Evolutionary conservation across 2,888 invertebrate genomes (phyloP).

Genomic region (Agonopterix heracliana): DNA sequence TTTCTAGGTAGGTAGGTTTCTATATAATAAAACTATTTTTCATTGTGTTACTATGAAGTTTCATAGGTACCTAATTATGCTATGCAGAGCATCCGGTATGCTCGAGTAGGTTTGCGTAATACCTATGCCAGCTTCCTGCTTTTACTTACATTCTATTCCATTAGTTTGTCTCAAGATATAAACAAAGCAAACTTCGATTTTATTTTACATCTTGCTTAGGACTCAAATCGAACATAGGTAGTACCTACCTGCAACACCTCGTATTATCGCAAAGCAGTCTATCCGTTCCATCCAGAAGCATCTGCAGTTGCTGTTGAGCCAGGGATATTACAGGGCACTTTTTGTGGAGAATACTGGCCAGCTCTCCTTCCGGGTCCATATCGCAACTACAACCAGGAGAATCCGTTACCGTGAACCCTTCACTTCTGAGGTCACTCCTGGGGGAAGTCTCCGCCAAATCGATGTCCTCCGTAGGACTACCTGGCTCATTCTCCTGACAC

Average conservation of each 20-base stretch:
- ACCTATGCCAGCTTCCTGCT: too few species aligned
- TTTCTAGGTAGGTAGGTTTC: too few species aligned
- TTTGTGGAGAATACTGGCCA: conserved; percentile 57
- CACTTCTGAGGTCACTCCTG: conserved; percentile 27
- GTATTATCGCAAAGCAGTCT: conserved; percentile 46
- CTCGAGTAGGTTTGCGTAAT: too few species aligned
- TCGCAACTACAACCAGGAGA: conserved; percentile 45
- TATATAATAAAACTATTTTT: too few species aligned
- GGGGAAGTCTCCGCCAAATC: conserved; percentile 33
- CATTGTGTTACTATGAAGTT: too few species aligned
- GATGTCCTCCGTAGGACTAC: conserved; percentile 26
- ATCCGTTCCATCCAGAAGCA: conserved; percentile 55
- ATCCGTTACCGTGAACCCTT: conserved; percentile 13
- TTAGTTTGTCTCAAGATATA: background rate
- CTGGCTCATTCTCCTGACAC: conserved; percentile 28
- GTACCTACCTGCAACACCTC: conserved; percentile 45
- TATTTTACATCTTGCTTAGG: background rate
- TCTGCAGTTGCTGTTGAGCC: conserved; percentile 56
- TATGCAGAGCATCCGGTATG: too few species aligned
- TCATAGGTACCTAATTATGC: too few species aligned
- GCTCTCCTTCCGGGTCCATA: conserved; percentile 45
- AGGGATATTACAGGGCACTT: conserved; percentile 61
- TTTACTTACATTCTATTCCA: too few species aligned
- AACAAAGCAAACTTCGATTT: background rate
- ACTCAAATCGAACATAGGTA: background rate